Percentiles rank a stretch among this genome's conserved stretches.
These are phyloP conservation scores for Hyposoter didymator DNA, from an alignment of 2,888 invertebrate genomes.

Conservation along the genomic window DNA sequence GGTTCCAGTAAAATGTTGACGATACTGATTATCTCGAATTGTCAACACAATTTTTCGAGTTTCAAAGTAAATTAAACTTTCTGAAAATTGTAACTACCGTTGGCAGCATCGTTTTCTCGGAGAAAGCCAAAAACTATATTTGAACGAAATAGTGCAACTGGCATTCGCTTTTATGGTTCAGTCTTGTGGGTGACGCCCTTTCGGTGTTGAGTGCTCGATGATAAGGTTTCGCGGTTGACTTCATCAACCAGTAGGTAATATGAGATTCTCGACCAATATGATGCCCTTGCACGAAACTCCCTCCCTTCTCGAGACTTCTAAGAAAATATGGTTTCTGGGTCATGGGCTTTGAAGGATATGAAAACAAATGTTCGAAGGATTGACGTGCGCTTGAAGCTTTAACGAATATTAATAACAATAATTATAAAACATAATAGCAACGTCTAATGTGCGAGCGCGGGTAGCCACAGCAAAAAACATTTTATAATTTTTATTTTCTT, in stretches of 20 bases:
- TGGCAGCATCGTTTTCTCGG: background rate
- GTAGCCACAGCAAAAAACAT: conserved; percentile 20
- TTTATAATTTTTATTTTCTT: conserved; percentile 56
- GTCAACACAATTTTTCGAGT: background rate
- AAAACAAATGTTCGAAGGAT: conserved; percentile 17
- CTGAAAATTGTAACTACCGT: background rate
- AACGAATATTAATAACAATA: conserved; percentile 47
- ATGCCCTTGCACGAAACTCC: conserved; percentile 42
- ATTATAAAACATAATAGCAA: conserved; percentile 19
- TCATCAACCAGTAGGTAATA: conserved; percentile 43
- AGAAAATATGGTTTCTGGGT: conserved; percentile 57
- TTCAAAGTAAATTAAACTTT: background rate
- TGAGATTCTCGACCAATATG: conserved; percentile 34
- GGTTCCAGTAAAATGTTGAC: background rate
- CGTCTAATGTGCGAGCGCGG: conserved; percentile 30
- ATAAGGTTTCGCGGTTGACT: conserved; percentile 59
- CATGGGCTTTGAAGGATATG: conserved; percentile 46
- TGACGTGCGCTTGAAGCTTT: conserved; percentile 19
- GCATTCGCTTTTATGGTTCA: background rate
- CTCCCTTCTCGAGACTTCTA: conserved; percentile 36
- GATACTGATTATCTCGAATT: background rate
- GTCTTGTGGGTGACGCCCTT: conserved; percentile 11
- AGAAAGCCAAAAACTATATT: background rate
- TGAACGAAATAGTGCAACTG: background rate
- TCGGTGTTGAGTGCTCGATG: conserved; percentile 15